Evolutionary conservation across 1,140 invertebrate species (phyloP).

Genomic region (Drosophila grimshawi): DNA sequence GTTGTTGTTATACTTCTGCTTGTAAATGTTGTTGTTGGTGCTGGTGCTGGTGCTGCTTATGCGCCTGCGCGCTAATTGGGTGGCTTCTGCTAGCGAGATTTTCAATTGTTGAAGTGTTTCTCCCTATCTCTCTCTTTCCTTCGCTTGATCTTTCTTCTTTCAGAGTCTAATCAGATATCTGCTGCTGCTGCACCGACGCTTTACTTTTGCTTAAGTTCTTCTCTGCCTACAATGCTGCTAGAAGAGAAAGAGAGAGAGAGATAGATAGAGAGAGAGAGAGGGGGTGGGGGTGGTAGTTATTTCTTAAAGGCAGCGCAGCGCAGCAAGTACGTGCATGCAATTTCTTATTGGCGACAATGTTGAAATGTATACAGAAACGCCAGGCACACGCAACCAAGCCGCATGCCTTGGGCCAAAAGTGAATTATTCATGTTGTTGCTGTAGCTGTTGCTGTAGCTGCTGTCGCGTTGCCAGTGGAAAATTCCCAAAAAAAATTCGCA

Average conservation of each 20-base stretch:
- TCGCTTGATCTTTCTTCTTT: background rate
- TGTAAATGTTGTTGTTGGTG: conserved; percentile 27
- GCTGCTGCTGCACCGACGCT: background rate
- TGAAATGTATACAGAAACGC: conserved; percentile 44
- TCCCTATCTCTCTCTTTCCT: background rate
- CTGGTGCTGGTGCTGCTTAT: conserved; percentile 42
- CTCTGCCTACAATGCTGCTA: background rate
- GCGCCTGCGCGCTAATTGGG: conserved; percentile 71
- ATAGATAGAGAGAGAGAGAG: conserved; percentile 4
- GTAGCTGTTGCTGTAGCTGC: conserved; percentile 45
- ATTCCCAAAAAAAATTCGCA: conserved; percentile 82
- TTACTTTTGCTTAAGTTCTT: conserved; percentile 46
- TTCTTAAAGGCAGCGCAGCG: conserved; percentile 1
- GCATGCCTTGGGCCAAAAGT: conserved; percentile 75
- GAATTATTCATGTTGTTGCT: conserved; percentile 80
- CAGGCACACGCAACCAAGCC: conserved; percentile 28
- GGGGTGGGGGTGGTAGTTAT: background rate
- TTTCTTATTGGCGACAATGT: conserved; percentile 77
- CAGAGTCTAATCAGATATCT: conserved; percentile 2
- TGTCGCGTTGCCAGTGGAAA: conserved; percentile 74
- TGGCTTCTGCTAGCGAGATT: conserved; percentile 42
- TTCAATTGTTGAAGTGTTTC: conserved; percentile 14
- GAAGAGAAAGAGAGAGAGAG: background rate
- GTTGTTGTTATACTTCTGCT: conserved; percentile 5
- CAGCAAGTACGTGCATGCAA: conserved; percentile 68